A percentile compares a stretch with the other conserved stretches of the same genome.
Evolutionary conservation across 2,113 vertebrate species (phyloP).

Genomic region (Eupsittula cactorum): DNA sequence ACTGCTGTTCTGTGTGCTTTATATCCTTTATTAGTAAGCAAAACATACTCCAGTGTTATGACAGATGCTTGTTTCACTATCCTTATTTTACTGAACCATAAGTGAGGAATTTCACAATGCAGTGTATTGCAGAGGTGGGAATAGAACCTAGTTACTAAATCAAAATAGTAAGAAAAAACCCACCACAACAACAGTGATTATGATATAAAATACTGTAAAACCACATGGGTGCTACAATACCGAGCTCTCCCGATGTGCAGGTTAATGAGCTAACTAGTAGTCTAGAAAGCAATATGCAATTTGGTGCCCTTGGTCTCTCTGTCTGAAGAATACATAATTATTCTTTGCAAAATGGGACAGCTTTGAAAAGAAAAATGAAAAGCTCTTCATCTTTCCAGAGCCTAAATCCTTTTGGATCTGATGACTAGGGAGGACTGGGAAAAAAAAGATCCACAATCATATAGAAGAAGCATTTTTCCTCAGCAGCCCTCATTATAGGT

Average conservation of each 20-base stretch:
- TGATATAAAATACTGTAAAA: conserved; percentile 4
- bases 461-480: conserved; percentile 9
- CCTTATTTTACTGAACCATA: background rate
- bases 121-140: conserved; percentile 22
- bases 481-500: background rate
- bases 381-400: conserved; percentile 45
- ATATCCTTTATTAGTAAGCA: background rate
- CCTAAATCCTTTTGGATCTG: conserved; percentile 39
- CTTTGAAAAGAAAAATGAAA: conserved; percentile 49
- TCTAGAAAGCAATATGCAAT: conserved; percentile 37
- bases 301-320: conserved; percentile 45
- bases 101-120: background rate
- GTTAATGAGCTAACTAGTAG: conserved; percentile 56
- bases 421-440: conserved; percentile 1
- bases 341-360: conserved; percentile 59
- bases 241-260: conserved; percentile 8
- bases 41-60: background rate
- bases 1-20: background rate
- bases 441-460: conserved; percentile 31
- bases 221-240: background rate
- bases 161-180: background rate
- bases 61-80: background rate
- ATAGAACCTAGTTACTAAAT: background rate
- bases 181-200: background rate
- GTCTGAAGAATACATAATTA: conserved; percentile 57